Conservation (phyloP, 1,140 invertebrate genomes). For the Drosophila pseudoananassae region DNA sequence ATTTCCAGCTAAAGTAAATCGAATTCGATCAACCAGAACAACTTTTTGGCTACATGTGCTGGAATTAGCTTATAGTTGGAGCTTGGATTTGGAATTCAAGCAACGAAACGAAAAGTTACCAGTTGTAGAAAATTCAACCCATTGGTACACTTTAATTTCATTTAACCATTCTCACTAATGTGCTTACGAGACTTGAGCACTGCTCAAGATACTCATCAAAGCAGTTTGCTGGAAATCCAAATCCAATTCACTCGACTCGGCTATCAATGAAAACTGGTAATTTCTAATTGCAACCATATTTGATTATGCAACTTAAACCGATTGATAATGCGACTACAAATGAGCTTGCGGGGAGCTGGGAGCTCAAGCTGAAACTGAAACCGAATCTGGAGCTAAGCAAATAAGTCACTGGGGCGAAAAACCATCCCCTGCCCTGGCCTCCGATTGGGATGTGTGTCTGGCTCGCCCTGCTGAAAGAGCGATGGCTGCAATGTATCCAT, state of each 20-base stretch:
- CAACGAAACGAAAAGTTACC: neutral
- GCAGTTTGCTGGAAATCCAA: slow-evolving; percentile 28
- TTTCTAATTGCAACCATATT: slow-evolving; percentile 70
- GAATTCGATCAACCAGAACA: slow-evolving; percentile 35
- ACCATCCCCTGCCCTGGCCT: slow-evolving; percentile 31
- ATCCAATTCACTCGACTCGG: slow-evolving; percentile 46
- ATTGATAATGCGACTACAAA: slow-evolving; percentile 24
- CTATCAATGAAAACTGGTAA: slow-evolving; percentile 38
- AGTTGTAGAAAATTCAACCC: neutral
- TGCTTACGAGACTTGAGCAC: too few relatives aligned
- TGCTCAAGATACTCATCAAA: neutral
- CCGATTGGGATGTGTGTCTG: neutral
- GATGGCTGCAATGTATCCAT: slow-evolving; percentile 49
- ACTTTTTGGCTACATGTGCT: slow-evolving; percentile 29
- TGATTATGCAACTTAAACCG: slow-evolving; percentile 45
- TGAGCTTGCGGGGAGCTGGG: neutral
- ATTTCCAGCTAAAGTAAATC: slow-evolving; percentile 28
- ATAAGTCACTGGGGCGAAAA: slow-evolving; percentile 63
- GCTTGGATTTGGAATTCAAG: neutral
- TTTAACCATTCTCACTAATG: too few relatives aligned
- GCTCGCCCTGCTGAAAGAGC: slow-evolving; percentile 9
- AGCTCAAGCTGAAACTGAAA: neutral
- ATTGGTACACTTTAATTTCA: too few relatives aligned
- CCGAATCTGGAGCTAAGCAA: slow-evolving; percentile 43
- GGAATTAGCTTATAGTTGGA: slow-evolving; percentile 15